These are phyloP conservation scores for Heliconius nattereri DNA, from an alignment of 1,140 invertebrate genomes.

Conservation along the genomic window DNA sequence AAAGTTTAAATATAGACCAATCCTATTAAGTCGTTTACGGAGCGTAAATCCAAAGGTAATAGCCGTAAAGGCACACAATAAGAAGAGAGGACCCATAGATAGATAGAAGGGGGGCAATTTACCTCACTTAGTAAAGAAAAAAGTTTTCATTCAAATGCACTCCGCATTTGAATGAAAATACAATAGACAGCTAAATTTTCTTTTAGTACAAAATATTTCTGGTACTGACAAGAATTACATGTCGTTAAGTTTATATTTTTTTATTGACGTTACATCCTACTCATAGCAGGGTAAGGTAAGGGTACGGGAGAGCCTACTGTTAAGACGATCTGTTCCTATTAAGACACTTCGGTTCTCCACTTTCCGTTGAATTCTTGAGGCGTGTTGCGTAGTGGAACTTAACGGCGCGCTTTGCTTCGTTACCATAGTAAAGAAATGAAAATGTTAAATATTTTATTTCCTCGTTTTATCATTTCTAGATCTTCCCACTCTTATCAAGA, in stretches of 20 bases:
- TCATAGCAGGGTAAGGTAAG: no score
- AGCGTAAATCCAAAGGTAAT: constrained; percentile 39
- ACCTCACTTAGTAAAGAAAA: constrained; percentile 15
- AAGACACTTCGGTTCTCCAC: no score
- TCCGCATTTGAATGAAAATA: constrained; percentile 21
- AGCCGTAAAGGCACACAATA: constrained; percentile 35
- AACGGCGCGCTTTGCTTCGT: not conserved
- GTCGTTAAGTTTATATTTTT: not conserved
- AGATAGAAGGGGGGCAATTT: constrained; percentile 29
- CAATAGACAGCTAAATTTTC: not conserved
- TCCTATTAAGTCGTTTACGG: constrained; percentile 33
- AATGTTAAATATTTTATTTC: no score
- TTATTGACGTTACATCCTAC: no score
- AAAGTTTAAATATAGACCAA: constrained; percentile 33
- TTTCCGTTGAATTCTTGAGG: no score
- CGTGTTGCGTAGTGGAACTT: not conserved
- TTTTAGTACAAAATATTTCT: not conserved
- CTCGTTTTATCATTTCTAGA: no score
- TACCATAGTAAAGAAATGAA: no score
- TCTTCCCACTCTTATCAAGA: no score
- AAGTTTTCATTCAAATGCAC: no score
- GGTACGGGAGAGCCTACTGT: no score
- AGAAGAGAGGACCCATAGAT: constrained; percentile 23
- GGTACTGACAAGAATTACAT: not conserved
- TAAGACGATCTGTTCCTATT: no score